These are phyloP conservation scores for Brachystomella parvula DNA, from an alignment of 1,140 invertebrate species.

Conservation along the genomic window DNA sequence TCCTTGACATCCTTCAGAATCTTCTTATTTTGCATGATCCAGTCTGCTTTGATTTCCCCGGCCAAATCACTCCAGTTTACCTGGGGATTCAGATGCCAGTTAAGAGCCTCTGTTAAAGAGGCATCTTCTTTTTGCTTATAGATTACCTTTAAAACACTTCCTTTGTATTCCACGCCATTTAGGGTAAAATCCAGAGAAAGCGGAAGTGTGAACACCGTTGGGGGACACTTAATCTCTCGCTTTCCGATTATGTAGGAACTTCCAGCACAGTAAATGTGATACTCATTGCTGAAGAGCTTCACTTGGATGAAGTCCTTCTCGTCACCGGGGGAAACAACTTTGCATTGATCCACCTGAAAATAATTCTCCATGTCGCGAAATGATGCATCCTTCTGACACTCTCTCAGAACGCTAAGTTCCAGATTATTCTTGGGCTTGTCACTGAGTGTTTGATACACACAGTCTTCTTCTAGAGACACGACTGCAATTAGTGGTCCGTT, in stretches of 20 bases:
- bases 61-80: conserved; percentile 8
- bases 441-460: conserved; percentile 13
- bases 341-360: background rate
- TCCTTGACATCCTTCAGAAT: background rate
- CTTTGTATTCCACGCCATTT: conserved; percentile 17
- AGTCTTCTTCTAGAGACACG: conserved; percentile 9
- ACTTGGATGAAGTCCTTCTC: conserved; percentile 16
- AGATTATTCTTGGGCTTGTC: background rate
- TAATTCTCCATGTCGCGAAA: background rate
- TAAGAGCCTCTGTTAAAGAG: conserved; percentile 7
- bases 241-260: background rate
- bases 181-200: conserved; percentile 15
- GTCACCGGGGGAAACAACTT: background rate
- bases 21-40: background rate
- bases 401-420: background rate
- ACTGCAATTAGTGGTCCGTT: conserved; percentile 5
- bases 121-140: conserved; percentile 17
- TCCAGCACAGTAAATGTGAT: conserved; percentile 22
- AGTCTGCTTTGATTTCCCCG: conserved; percentile 1
- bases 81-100: conserved; percentile 14
- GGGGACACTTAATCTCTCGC: conserved; percentile 14
- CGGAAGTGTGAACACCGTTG: conserved; percentile 12
- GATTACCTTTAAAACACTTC: conserved; percentile 17
- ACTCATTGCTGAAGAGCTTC: conserved; percentile 15
- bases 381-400: conserved; percentile 5